Base-by-base conservation (phyloP, 1,140 invertebrate genomes). In the Drosophila subobscura region DNA sequence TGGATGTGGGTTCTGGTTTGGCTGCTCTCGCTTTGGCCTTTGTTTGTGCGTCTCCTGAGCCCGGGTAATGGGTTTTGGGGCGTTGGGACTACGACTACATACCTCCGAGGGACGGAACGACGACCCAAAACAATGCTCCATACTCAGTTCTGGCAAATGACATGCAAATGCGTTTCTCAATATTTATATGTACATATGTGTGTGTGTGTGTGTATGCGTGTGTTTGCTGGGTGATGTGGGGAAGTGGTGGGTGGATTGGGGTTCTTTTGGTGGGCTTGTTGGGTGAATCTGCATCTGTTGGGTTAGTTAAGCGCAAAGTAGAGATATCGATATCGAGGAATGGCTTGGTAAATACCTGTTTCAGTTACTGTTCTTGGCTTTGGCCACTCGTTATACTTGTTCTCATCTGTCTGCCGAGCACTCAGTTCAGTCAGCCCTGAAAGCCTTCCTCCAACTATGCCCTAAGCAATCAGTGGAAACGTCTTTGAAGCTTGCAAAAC, bases 311-410 rank as follows among this genome's bases (percentile, higher is more conserved):
- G 66, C 66, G 66, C 64, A 70, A 49, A 56, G 10, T 37, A 10
- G 51, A 70, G 63, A 70, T 68, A 68, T 67, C 29, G 55, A 20
- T 20, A 20, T 20, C 16, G 16, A 20, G 16, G 41, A 68, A 70
- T 56, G 64, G 51, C 66, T 68, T 70, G 44, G 66, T 70, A 70
- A 70, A 70, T 70, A 70, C 66, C 66, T 70, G 63, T 27, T 49
- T 41, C 66, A 55, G 65, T 68, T 64, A 56, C 64, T 33, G 63
- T 55, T 51, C 49, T 25, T 25, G 40, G 41, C 41, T 42, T 7
- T 10, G 33, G 33, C 33, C 41, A 63, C 44, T 12, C 20, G 40
- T 42, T 37, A 10, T 37, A 37, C 33, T 10, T 10, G 1, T 10
- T 33, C 8, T 33, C 16, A 10, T 33, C 8, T 33, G 29, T 33